These are phyloP conservation scores for Drosophila planitibia DNA, from an alignment of 2,888 invertebrate species.

Conservation along the genomic window DNA sequence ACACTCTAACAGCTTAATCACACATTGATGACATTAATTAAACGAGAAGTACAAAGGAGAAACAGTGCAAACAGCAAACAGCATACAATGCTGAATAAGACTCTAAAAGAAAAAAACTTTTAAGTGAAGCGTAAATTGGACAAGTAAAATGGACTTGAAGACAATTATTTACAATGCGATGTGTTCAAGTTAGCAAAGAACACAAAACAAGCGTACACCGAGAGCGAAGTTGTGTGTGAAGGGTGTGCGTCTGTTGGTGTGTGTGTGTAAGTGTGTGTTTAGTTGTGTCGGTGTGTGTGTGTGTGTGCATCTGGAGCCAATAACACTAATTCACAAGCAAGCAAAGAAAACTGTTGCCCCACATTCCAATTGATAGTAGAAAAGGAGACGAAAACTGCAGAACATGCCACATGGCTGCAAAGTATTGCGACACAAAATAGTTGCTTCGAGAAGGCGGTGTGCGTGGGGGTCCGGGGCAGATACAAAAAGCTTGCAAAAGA, in stretches of 20 bases:
- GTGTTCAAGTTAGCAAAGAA: constrained; percentile 40
- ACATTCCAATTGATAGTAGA: constrained; percentile 12
- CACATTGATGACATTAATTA: constrained; percentile 45
- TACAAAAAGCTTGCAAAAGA: constrained; percentile 44
- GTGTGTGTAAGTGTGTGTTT: constrained; percentile 1
- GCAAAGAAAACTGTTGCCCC: constrained; percentile 22
- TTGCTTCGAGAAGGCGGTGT: constrained; percentile 3
- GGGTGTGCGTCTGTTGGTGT: background rate
- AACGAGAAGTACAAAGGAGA: constrained; percentile 21
- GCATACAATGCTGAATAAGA: constrained; percentile 9
- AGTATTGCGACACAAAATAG: constrained; percentile 54
- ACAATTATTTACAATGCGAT: constrained; percentile 48
- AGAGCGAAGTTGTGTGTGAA: constrained; percentile 14
- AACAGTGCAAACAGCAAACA: background rate
- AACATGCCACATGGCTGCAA: constrained; percentile 65
- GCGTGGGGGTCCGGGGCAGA: constrained; percentile 28
- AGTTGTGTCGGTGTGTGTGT: constrained; percentile 16
- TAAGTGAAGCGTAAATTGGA: constrained; percentile 15
- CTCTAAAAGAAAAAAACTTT: background rate
- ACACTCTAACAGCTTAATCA: constrained; percentile 19
- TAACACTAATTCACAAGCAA: constrained; percentile 60
- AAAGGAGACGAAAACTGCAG: constrained; percentile 28
- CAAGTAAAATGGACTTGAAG: constrained; percentile 33
- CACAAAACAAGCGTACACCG: constrained; percentile 16
- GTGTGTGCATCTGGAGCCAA: constrained; percentile 46